Evolutionary conservation across 2,797 vertebrate genomes (phyloP).

Genomic region (Brachyalestes nurse): DNA sequence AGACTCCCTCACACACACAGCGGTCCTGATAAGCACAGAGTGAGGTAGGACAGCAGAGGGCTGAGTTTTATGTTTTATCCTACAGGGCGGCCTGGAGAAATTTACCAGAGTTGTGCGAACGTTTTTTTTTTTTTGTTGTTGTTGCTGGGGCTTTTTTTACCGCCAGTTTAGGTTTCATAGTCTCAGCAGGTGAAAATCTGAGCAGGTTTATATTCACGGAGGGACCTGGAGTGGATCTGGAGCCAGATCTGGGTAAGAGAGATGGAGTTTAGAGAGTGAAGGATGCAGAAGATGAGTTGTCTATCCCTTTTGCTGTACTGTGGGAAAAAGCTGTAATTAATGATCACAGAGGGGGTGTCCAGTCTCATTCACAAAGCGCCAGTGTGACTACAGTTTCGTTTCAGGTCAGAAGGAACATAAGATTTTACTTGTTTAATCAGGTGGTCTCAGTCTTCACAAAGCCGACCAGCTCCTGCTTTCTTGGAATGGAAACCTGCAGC

Average conservation of each 20-base stretch:
- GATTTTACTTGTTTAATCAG: too few relatives aligned
- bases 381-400: too few relatives aligned
- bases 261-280: conserved; percentile 23
- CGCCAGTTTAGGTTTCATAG: conserved; percentile 74
- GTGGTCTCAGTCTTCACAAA: too few relatives aligned
- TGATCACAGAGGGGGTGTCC: too few relatives aligned
- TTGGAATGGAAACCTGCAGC: too few relatives aligned
- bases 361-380: too few relatives aligned
- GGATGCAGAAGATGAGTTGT: neutral
- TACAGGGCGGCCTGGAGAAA: conserved; percentile 46
- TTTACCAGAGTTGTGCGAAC: conserved; percentile 36
- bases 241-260: conserved; percentile 20
- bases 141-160: conserved; percentile 56
- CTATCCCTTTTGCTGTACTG: neutral
- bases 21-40: conserved; percentile 15
- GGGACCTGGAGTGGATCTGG: conserved; percentile 23
- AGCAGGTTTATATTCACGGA: conserved; percentile 66
- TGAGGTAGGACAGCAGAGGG: conserved; percentile 27
- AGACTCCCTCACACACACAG: conserved; percentile 39
- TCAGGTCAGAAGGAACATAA: too few relatives aligned
- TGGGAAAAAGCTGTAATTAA: neutral
- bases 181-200: conserved; percentile 71
- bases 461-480: too few relatives aligned
- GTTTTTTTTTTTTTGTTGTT: conserved; percentile 18
- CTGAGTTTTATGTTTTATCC: conserved; percentile 52